Percentiles rank a stretch among this genome's conserved stretches.
phyloP scores from a whole-genome alignment of 2,113 vertebrate genomes.

The Sminthopsis crassicaudata region DNA sequence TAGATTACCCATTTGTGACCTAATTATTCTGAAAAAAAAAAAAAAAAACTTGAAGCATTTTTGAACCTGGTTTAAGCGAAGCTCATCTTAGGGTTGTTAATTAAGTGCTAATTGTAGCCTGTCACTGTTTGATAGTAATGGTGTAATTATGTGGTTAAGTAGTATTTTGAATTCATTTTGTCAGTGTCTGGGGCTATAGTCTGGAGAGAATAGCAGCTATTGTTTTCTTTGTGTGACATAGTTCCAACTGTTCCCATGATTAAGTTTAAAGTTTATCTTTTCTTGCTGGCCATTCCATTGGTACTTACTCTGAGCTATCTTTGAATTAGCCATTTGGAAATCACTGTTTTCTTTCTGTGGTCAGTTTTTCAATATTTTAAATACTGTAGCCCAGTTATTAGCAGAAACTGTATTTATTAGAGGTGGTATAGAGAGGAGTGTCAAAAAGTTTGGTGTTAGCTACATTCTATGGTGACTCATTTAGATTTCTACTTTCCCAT shows the following conservation, averaged over 20 bases:
- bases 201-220: conserved; percentile 70
- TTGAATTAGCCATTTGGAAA: conserved; percentile 58
- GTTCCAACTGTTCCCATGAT: background rate
- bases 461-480: background rate
- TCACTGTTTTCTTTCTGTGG: conserved; percentile 34
- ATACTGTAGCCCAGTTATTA: background rate
- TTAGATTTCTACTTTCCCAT: background rate
- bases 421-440: background rate
- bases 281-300: conserved; percentile 7
- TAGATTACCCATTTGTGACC: background rate
- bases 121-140: conserved; percentile 67
- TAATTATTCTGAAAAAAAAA: conserved; percentile 31
- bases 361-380: conserved; percentile 44
- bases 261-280: conserved; percentile 19
- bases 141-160: conserved; percentile 77
- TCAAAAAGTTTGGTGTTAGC: background rate
- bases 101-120: conserved; percentile 77
- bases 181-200: conserved; percentile 60
- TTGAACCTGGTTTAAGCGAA: conserved; percentile 67
- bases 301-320: conserved; percentile 19
- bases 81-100: conserved; percentile 65
- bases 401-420: background rate
- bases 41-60: conserved; percentile 57
- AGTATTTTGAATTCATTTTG: conserved; percentile 77
- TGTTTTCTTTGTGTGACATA: conserved; percentile 70